These are phyloP conservation scores for Thymelicus acteon DNA, from an alignment of 2,888 invertebrate species.

Conservation along the genomic window DNA sequence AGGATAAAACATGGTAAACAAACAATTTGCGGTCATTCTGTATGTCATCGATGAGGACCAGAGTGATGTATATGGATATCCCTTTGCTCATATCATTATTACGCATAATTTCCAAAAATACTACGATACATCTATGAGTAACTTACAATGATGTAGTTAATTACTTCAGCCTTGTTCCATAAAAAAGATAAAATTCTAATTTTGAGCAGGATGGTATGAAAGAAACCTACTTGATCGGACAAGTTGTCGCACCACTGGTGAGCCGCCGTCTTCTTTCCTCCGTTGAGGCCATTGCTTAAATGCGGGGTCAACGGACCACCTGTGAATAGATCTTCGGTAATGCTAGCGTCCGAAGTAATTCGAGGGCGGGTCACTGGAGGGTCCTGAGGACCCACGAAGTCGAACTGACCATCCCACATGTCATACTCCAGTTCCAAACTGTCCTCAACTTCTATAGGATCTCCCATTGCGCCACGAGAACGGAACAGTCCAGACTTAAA, in stretches of 20 bases:
- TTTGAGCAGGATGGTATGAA: neutral
- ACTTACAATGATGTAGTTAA: neutral
- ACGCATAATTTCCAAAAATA: neutral
- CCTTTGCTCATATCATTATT: neutral
- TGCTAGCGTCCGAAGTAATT: slow-evolving; percentile 71
- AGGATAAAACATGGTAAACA: slow-evolving; percentile 33
- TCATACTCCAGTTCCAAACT: slow-evolving; percentile 92
- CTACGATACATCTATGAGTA: neutral
- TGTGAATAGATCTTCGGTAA: slow-evolving; percentile 79
- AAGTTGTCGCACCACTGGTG: slow-evolving; percentile 86
- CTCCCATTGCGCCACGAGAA: slow-evolving; percentile 75
- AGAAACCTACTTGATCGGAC: slow-evolving; percentile 84
- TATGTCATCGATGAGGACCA: slow-evolving; percentile 30
- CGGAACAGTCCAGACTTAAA: slow-evolving; percentile 79
- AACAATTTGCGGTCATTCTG: slow-evolving; percentile 2
- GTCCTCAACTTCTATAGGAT: slow-evolving; percentile 79
- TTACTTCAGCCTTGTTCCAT: no score
- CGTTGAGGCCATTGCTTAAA: slow-evolving; percentile 77
- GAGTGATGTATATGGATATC: slow-evolving; percentile 16
- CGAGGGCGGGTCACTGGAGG: slow-evolving; percentile 65
- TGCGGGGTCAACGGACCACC: slow-evolving; percentile 78
- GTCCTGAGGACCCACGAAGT: slow-evolving; percentile 89
- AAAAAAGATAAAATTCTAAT: no score
- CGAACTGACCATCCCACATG: slow-evolving; percentile 95
- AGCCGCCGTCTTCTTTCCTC: slow-evolving; percentile 83